phyloP scores from a whole-genome alignment of 2,888 invertebrate species.

The Polylopha cassiicola region DNA sequence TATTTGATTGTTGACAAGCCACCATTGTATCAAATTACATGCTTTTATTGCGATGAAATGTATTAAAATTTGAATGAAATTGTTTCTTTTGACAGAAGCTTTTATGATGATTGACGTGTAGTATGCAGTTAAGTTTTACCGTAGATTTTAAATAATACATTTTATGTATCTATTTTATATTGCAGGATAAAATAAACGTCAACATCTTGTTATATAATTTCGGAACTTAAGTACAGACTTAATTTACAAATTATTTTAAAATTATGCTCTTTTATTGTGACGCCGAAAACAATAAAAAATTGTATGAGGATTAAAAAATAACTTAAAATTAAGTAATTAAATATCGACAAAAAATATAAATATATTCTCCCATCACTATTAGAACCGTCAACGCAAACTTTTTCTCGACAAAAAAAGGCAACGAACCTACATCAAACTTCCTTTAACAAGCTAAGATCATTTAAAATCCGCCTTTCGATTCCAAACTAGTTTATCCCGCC shows the following conservation, averaged over 20 bases:
- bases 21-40: constrained; percentile 19
- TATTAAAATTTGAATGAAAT: constrained; percentile 2
- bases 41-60: constrained; percentile 9
- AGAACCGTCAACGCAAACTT: constrained; percentile 44
- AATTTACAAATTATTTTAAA: no score
- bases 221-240: no score
- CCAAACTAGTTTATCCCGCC: constrained; percentile 52
- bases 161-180: no score
- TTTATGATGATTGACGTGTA: background rate
- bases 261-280: no score
- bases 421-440: constrained; percentile 39
- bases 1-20: constrained; percentile 10
- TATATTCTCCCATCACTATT: constrained; percentile 31
- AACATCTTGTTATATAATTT: no score
- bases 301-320: no score
- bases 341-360: constrained; percentile 16
- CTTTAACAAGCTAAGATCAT: constrained; percentile 39
- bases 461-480: constrained; percentile 45
- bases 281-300: no score
- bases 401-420: constrained; percentile 41
- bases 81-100: constrained; percentile 3
- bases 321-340: constrained; percentile 1
- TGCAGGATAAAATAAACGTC: no score
- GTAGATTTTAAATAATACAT: no score
- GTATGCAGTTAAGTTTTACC: no score